Percentiles rank a stretch among this genome's conserved stretches.
Conservation (phyloP, 2,888 invertebrate species). For the Galerucella nymphaeae region DNA sequence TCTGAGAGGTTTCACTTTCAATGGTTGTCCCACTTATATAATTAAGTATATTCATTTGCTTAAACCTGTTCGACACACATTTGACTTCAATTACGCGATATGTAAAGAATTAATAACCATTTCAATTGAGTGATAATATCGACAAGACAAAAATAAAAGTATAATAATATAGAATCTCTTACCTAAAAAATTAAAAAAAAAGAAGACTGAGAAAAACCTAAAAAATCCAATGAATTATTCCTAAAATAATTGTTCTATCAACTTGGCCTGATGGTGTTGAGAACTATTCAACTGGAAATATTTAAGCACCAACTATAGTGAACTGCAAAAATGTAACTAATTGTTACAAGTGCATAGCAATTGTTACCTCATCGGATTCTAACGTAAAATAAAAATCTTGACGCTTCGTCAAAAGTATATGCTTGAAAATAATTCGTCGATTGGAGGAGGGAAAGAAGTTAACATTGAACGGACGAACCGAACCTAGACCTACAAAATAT, state of each 20-base stretch:
- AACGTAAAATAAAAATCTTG: conserved; percentile 44
- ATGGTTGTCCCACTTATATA: not conserved
- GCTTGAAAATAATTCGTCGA: conserved; percentile 39
- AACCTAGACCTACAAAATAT: conserved; percentile 56
- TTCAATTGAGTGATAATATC: not conserved
- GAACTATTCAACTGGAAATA: conserved; percentile 7
- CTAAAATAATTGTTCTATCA: conserved; percentile 12
- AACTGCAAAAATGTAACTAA: not conserved
- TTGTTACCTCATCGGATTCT: conserved; percentile 37
- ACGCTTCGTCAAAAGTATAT: conserved; percentile 42
- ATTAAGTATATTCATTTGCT: not conserved
- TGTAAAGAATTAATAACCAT: not conserved
- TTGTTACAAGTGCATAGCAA: conserved; percentile 24
- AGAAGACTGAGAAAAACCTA: not conserved
- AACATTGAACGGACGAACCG: conserved; percentile 55
- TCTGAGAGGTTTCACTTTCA: not conserved
- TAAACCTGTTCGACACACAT: not conserved
- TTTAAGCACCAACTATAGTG: conserved; percentile 10
- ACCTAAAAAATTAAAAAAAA: conserved; percentile 14
- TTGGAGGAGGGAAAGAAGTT: conserved; percentile 56
- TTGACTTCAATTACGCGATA: not conserved
- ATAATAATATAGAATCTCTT: not conserved
- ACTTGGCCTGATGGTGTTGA: not conserved
- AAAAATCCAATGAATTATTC: not conserved
- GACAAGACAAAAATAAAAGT: not conserved